Evolutionary conservation across 2,113 vertebrate species (phyloP), one percentile per base, ranked within the genome.

Genomic region (Malurus melanocephalus): DNA sequence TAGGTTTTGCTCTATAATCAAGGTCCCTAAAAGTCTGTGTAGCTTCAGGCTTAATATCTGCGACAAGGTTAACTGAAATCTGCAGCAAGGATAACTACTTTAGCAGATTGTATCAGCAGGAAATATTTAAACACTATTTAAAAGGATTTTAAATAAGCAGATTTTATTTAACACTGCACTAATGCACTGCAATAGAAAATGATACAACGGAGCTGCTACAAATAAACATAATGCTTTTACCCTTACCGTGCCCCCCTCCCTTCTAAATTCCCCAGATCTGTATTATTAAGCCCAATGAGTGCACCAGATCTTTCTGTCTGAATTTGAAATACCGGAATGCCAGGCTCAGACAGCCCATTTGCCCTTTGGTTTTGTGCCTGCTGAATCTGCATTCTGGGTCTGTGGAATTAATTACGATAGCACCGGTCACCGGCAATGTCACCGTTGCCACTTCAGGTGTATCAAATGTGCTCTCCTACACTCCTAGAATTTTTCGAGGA

Each of bases 141-240:
- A 97, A 98, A 97, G 97, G 96, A 97, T 98, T 97, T 97, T 97
- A 96, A 97, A 97, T 97, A 98, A 98, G 97, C 92, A 97, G 97
- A 97, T 98, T 98, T 98, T 96, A 95, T 97, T 98, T 96, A 97
- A 97, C 96, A 97, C 96, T 96, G 95, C 94, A 96, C 96, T 94
- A 96, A 97, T 95, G 94, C 95, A 97, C 87, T 93, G 92, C 94
- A 93, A 96, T 88, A 95, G 94, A 93, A 95, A 96, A 96, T 94
- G 97, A 97, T 96, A 96, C 93, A 93, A 95, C 72, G 89, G 96
- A 95, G 91, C 92, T 96, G 95, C 95, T 96, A 94, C 95, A 96
- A 97, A 97, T 96, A 97, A 96, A 93, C 95, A 94, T 95, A 94
- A 97, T 94, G 94, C 93, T 89, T 95, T 95, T 90, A 93, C 90